These are phyloP conservation scores for Sycophila texana DNA, from an alignment of 2,888 invertebrate species.

Conservation along the genomic window DNA sequence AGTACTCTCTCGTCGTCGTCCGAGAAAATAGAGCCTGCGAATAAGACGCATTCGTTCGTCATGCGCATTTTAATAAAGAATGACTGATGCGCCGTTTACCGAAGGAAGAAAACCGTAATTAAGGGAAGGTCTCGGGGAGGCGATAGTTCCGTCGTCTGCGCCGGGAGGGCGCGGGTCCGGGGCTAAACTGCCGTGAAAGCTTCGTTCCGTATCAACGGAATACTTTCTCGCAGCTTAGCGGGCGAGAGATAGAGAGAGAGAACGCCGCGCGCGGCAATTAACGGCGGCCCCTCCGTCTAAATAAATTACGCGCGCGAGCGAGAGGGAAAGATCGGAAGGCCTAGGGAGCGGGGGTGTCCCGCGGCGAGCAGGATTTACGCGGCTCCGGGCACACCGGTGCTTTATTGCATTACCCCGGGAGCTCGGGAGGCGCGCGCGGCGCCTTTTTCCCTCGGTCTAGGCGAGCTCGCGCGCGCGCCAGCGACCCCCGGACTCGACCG, in stretches of 20 bases:
- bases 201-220: conserved; percentile 61
- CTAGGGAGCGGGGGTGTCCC: conserved; percentile 60
- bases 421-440: neutral
- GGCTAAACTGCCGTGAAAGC: conserved; percentile 45
- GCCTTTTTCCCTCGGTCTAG: conserved; percentile 46
- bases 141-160: conserved; percentile 22
- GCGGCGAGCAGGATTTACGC: conserved; percentile 67
- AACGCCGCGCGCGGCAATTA: conserved; percentile 65
- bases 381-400: conserved; percentile 61
- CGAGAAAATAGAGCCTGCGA: conserved; percentile 34
- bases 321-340: conserved; percentile 49
- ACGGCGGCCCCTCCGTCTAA: conserved; percentile 62
- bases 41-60: conserved; percentile 23
- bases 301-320: conserved; percentile 65
- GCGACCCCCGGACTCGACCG: neutral
- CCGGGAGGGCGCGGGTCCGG: conserved; percentile 56
- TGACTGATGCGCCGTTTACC: conserved; percentile 55
- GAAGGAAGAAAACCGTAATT: conserved; percentile 48
- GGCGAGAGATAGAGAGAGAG: conserved; percentile 24
- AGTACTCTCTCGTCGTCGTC: neutral
- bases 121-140: conserved; percentile 36
- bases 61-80: conserved; percentile 54
- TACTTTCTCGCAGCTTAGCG: conserved; percentile 69
- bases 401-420: conserved; percentile 70
- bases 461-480: too few relatives aligned